Base-by-base conservation (phyloP, 2,797 vertebrate genomes). In the Rhincodon typus region DNA sequence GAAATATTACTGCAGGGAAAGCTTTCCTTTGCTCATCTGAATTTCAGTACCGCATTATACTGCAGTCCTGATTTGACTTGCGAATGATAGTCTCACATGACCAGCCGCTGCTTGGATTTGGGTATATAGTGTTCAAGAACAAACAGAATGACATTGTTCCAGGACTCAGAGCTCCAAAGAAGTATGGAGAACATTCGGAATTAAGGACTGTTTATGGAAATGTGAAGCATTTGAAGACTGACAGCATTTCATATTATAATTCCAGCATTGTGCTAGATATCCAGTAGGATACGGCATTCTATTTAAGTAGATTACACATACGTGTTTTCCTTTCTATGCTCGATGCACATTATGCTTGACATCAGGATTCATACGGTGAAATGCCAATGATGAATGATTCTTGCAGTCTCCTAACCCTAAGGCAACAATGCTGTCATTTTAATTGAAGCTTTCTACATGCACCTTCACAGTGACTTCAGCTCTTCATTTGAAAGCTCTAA, bases 221-320 rank as follows among this genome's bases (percentile, higher is more conserved):
- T 27, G 46, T 27, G 84, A 38, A 95, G 66, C 13, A 50, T 70
- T 90, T 95, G 70, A 70, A 90, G 84, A 50, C 34, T 38, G 62
- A 46, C 38, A 72, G 30, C 84, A 5, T 87, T 46, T 72, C 86
- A 46, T 70, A 23, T 95, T 62, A 95, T 53, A 88, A 57, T 88
- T 88, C 46, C 12, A 88, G 50, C 86, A 84, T 25, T 23, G 82
- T 46, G 82, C 19, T 42, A 8, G 38, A 84, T 82, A 70, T 27
- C 77, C 38, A 46, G 0, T 15, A 72, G 84, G 66, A 66, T 95
- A 95, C 72, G 46, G 27, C 25, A 88, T 66, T 90, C 66, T 70
- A 17, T 87, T 95, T 86, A 95, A 87, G 95, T 67, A 69, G 79
- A 90, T 95, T 95, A 95, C 66, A 72, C 46, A 82, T 42, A 53